Conservation (phyloP, 1,140 invertebrate genomes). For the Cotesia chilonis region DNA sequence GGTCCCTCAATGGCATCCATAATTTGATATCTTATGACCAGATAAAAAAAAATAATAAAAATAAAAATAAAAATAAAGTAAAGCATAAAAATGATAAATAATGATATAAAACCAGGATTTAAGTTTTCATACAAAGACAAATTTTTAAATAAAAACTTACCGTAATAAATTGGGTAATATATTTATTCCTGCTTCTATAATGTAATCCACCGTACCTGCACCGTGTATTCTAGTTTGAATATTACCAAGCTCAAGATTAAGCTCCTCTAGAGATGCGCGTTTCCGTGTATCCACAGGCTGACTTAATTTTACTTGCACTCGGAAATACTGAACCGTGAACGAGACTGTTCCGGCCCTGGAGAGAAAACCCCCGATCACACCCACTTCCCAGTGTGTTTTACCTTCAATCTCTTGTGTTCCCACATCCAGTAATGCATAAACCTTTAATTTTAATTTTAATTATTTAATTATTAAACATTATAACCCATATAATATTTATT, state of each 20-base stretch:
- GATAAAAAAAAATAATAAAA: background rate
- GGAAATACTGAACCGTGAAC: slow-evolving; percentile 80
- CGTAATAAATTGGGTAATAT: slow-evolving; percentile 82
- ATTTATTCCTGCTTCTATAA: slow-evolving; percentile 80
- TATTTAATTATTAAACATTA: background rate
- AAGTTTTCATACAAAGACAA: background rate
- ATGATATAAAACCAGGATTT: background rate
- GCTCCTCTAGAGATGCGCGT: slow-evolving; percentile 73
- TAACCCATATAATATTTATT: background rate
- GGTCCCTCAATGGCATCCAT: slow-evolving; percentile 83
- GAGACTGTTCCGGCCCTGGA: slow-evolving; percentile 75
- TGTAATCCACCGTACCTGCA: slow-evolving; percentile 81
- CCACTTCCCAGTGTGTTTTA: slow-evolving; percentile 79
- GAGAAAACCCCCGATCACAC: slow-evolving; percentile 72
- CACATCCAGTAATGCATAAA: slow-evolving; percentile 73
- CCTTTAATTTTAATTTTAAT: slow-evolving; percentile 40
- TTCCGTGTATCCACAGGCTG: slow-evolving; percentile 81
- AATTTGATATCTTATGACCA: slow-evolving; percentile 73
- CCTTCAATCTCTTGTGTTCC: slow-evolving; percentile 82
- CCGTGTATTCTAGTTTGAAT: slow-evolving; percentile 78
- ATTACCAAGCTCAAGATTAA: slow-evolving; percentile 83
- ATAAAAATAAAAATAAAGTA: background rate
- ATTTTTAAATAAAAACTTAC: slow-evolving; percentile 35
- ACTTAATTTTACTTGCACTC: slow-evolving; percentile 72
- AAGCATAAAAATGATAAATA: background rate